Percentiles rank a stretch among this genome's conserved stretches.
These are phyloP conservation scores for Takifugu flavidus DNA, from an alignment of 2,113 vertebrate genomes.

Conservation along the genomic window DNA sequence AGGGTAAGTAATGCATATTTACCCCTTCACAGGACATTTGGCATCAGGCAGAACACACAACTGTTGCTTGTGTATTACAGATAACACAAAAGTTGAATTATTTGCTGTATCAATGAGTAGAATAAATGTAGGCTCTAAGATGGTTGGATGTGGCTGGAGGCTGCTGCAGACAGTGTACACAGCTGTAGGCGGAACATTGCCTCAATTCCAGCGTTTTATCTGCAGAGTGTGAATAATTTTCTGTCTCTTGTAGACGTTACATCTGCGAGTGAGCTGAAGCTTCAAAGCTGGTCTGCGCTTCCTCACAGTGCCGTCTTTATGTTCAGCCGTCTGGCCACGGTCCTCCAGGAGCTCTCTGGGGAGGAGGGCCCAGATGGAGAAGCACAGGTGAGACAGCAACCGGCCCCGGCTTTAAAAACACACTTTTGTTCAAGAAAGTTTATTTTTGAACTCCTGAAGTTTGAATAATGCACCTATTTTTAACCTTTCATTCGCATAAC, in stretches of 20 bases:
- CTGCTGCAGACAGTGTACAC: background rate
- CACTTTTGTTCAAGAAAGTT: background rate
- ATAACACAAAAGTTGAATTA: background rate
- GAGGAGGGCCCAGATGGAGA: constrained; percentile 71
- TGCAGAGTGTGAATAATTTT: background rate
- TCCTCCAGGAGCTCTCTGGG: constrained; percentile 89
- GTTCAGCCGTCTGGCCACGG: constrained; percentile 87
- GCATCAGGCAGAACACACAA: no score
- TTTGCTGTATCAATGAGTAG: background rate
- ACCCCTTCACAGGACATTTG: no score
- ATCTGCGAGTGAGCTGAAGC: background rate
- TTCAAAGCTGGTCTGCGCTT: background rate
- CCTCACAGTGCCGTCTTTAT: constrained; percentile 77
- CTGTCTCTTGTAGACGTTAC: background rate
- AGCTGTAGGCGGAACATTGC: background rate
- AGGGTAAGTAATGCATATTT: no score
- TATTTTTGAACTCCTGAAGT: background rate
- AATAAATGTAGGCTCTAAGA: background rate
- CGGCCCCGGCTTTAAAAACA: background rate
- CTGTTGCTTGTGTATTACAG: background rate
- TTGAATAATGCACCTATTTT: background rate
- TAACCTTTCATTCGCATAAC: background rate
- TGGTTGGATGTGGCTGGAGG: background rate
- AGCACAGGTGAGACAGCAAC: constrained; percentile 57
- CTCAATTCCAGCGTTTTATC: background rate